phyloP scores from a whole-genome alignment of 2,888 invertebrate species.

The Halictus quadricinctus region DNA sequence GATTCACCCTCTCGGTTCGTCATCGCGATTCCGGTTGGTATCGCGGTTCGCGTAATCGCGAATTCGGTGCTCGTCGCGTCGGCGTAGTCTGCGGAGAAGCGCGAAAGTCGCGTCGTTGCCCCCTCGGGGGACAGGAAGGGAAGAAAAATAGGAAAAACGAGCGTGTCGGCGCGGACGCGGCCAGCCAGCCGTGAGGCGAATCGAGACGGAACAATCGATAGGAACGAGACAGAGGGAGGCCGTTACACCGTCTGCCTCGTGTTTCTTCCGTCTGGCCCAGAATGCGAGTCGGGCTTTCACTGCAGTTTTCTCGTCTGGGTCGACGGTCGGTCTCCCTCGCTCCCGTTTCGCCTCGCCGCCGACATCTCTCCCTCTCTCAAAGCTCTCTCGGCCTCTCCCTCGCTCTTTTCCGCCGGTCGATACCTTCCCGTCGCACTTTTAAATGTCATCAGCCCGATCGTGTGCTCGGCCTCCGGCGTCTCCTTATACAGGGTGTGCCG shows the following conservation, averaged over 20 bases:
- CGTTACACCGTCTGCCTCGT: conserved; percentile 73
- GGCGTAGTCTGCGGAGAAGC: conserved; percentile 23
- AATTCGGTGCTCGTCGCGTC: conserved; percentile 29
- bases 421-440: conserved; percentile 73
- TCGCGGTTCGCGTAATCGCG: conserved; percentile 36
- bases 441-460: conserved; percentile 73
- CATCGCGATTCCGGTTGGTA: conserved; percentile 3
- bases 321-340: conserved; percentile 65
- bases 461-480: conserved; percentile 59
- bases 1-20: neutral
- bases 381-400: conserved; percentile 34
- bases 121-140: conserved; percentile 2
- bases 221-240: conserved; percentile 65
- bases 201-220: conserved; percentile 52
- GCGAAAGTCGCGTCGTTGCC: conserved; percentile 52
- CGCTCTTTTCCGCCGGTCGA: conserved; percentile 65
- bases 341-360: conserved; percentile 35
- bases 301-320: conserved; percentile 79
- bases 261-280: conserved; percentile 80
- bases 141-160: conserved; percentile 61
- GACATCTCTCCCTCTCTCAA: conserved; percentile 33
- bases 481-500: conserved; percentile 58
- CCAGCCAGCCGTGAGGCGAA: conserved; percentile 37
- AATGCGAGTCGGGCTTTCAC: conserved; percentile 79
- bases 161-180: conserved; percentile 29